These are phyloP conservation scores for Microctenopoma lineatum DNA, from an alignment of 2,797 vertebrate species.

Conservation along the genomic window DNA sequence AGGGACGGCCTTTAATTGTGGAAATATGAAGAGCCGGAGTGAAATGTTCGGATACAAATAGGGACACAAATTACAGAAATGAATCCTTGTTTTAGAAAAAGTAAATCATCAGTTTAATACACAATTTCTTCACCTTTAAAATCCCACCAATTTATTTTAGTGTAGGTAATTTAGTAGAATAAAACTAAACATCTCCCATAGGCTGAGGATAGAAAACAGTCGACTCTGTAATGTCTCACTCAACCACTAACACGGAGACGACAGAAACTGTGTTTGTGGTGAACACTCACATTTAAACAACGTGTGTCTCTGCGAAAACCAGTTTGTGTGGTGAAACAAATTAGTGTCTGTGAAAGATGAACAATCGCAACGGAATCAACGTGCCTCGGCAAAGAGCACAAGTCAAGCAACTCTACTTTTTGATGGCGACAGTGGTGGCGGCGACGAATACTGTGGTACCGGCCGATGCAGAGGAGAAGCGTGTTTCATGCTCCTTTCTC, in stretches of 20 bases:
- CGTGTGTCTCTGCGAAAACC: not conserved
- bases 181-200: not conserved
- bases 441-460: not conserved
- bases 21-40: slow-evolving; percentile 58
- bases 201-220: too few relatives aligned
- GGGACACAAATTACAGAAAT: slow-evolving; percentile 1
- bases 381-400: not conserved
- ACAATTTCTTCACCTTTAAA: slow-evolving; percentile 5
- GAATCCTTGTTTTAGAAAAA: slow-evolving; percentile 1
- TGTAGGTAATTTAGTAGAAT: not conserved
- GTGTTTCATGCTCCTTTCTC: not conserved
- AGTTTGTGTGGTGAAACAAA: slow-evolving; percentile 1
- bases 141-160: too few relatives aligned
- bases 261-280: not conserved
- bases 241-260: not conserved
- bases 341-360: not conserved
- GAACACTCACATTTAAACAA: not conserved
- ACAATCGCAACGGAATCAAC: not conserved
- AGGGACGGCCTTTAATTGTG: slow-evolving; percentile 61
- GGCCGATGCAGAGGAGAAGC: not conserved
- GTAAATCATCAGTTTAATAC: too few relatives aligned
- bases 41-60: slow-evolving; percentile 44
- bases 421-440: not conserved
- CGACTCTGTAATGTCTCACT: not conserved
- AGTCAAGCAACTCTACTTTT: not conserved